These are phyloP conservation scores for Heliconius hortense DNA, from an alignment of 2,888 invertebrate genomes.

Conservation along the genomic window DNA sequence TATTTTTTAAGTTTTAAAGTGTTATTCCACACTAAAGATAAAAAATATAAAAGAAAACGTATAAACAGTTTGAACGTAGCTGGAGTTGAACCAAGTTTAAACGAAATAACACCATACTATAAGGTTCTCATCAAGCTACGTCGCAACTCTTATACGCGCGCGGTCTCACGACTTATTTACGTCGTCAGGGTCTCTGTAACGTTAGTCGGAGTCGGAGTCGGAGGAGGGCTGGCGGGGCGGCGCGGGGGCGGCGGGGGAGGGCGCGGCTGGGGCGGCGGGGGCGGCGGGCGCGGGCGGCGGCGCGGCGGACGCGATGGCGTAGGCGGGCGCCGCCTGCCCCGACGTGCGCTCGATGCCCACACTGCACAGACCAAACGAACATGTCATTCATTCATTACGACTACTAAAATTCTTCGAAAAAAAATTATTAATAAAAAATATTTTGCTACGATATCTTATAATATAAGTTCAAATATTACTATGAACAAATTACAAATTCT, in stretches of 20 bases:
- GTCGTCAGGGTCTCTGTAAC: not conserved
- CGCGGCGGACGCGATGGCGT: conserved; percentile 59
- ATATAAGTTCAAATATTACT: not conserved
- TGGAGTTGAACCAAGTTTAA: not conserved
- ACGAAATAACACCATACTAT: too few species aligned
- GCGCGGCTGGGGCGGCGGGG: conserved; percentile 47
- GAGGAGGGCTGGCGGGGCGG: conserved; percentile 65
- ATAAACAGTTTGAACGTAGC: not conserved
- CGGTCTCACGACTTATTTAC: not conserved
- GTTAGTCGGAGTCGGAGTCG: conserved; percentile 70
- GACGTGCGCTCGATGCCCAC: conserved; percentile 94
- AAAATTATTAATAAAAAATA: not conserved
- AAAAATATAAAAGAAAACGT: too few species aligned
- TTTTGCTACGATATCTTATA: not conserved
- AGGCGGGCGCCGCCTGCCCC: conserved; percentile 67
- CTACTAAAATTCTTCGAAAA: too few species aligned
- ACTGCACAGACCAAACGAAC: conserved; percentile 49
- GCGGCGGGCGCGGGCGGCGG: conserved; percentile 47
- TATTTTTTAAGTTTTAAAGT: too few species aligned
- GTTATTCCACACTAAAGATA: too few species aligned
- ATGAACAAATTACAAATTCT: not conserved
- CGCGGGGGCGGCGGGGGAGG: conserved; percentile 48
- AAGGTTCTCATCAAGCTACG: too few species aligned
- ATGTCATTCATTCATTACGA: not conserved
- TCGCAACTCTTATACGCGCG: not conserved